These are phyloP conservation scores for Odontothrips loti DNA, from an alignment of 2,888 invertebrate species.

Conservation along the genomic window DNA sequence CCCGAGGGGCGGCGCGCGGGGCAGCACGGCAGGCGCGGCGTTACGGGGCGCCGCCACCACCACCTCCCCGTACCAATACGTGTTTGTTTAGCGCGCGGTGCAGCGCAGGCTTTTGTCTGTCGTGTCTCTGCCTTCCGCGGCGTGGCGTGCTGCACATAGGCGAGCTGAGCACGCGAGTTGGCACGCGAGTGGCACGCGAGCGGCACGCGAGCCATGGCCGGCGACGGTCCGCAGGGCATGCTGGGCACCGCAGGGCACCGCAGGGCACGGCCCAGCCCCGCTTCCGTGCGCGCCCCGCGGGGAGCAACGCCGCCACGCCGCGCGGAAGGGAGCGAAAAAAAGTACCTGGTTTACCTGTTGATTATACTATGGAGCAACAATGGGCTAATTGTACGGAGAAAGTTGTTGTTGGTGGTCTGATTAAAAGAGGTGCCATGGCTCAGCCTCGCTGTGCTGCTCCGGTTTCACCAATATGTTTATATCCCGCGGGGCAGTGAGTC, in stretches of 20 bases:
- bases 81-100: conserved; percentile 18
- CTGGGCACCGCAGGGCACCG: background rate
- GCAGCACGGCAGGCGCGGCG: background rate
- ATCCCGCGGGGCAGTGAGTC: too few species aligned
- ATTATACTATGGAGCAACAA: conserved; percentile 24
- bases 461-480: too few species aligned
- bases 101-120: background rate
- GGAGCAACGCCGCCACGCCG: background rate
- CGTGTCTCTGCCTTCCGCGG: background rate
- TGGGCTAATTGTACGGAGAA: conserved; percentile 18
- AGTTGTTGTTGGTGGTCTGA: background rate
- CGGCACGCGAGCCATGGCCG: too few species aligned
- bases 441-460: too few species aligned
- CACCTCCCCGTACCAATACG: background rate
- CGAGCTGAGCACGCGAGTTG: background rate
- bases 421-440: background rate
- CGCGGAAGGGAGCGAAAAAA: background rate
- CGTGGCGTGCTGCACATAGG: background rate
- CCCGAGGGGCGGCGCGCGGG: background rate
- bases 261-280: background rate
- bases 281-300: background rate
- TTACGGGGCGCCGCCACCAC: background rate
- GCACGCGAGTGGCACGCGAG: too few species aligned
- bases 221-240: too few species aligned
- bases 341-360: background rate